phyloP scores from a whole-genome alignment of 2,113 vertebrate genomes.

The Hemiprocne comata region DNA sequence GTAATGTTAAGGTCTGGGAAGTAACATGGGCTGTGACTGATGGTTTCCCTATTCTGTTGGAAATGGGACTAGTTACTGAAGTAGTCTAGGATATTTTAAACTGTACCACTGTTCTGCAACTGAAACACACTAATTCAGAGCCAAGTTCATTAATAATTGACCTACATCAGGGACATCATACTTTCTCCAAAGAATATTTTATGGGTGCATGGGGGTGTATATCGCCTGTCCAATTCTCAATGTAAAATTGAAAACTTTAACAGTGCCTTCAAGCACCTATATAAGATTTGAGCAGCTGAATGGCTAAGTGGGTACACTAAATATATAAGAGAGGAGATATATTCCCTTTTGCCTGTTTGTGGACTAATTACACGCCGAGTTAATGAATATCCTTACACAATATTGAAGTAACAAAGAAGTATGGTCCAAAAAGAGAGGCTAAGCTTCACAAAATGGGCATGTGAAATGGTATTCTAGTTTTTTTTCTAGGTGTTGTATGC shows the following conservation, averaged over 20 bases:
- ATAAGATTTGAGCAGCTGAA: background rate
- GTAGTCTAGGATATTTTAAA: constrained; percentile 20
- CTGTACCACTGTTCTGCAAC: background rate
- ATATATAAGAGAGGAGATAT: background rate
- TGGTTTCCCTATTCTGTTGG: constrained; percentile 14
- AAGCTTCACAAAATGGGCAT: background rate
- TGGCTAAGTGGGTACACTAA: background rate
- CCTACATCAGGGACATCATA: background rate
- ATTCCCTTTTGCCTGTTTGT: background rate
- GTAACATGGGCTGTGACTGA: background rate
- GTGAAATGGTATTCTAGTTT: background rate
- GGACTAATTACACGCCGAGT: background rate
- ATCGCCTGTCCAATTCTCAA: constrained; percentile 7
- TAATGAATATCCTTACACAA: background rate
- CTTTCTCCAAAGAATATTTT: constrained; percentile 55
- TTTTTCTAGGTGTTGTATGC: background rate
- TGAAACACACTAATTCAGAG: constrained; percentile 34
- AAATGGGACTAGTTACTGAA: background rate
- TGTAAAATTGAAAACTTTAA: constrained; percentile 49
- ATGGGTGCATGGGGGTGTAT: constrained; percentile 21
- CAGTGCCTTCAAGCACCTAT: background rate
- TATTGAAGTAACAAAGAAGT: background rate
- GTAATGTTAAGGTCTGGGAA: background rate
- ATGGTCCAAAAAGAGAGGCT: background rate
- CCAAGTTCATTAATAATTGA: constrained; percentile 64